phyloP scores from a whole-genome alignment of 2,797 vertebrate species.

The Varecia variegata region DNA sequence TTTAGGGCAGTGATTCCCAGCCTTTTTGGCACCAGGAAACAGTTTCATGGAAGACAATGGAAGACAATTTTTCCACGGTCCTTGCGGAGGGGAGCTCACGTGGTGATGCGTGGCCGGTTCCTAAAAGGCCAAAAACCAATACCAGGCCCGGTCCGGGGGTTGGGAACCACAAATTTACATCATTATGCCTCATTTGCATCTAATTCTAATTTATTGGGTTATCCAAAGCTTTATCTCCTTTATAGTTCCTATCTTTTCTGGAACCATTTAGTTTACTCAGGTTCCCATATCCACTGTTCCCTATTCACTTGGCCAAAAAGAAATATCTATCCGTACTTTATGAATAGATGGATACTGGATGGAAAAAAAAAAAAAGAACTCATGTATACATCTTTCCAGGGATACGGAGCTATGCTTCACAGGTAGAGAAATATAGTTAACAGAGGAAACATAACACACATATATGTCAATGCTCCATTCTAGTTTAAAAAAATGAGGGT shows the following conservation, averaged over 20 bases:
- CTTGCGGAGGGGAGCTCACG: no score
- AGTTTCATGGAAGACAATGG: no score
- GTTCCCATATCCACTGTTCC: background rate
- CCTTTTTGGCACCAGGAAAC: no score
- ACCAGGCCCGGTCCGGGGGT: no score
- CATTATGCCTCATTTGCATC: background rate
- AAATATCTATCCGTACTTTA: slow-evolving; percentile 42
- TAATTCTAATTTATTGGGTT: background rate
- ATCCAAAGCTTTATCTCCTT: background rate
- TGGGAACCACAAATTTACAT: background rate
- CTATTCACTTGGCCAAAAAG: slow-evolving; percentile 9
- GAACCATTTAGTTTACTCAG: background rate
- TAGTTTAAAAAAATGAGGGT: slow-evolving; percentile 46
- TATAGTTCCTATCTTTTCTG: background rate
- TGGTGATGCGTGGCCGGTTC: no score
- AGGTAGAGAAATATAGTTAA: slow-evolving; percentile 67
- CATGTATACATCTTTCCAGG: slow-evolving; percentile 16
- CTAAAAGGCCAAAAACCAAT: no score
- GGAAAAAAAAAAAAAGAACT: background rate
- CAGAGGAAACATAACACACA: slow-evolving; percentile 63
- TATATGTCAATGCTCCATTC: slow-evolving; percentile 45
- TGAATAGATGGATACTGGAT: slow-evolving; percentile 2
- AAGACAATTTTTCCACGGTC: no score
- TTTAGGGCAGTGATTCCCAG: background rate
- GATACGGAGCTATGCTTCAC: slow-evolving; percentile 1